Evolutionary conservation across 1,140 invertebrate genomes (phyloP).

Genomic region (Diabrotica virgifera): DNA sequence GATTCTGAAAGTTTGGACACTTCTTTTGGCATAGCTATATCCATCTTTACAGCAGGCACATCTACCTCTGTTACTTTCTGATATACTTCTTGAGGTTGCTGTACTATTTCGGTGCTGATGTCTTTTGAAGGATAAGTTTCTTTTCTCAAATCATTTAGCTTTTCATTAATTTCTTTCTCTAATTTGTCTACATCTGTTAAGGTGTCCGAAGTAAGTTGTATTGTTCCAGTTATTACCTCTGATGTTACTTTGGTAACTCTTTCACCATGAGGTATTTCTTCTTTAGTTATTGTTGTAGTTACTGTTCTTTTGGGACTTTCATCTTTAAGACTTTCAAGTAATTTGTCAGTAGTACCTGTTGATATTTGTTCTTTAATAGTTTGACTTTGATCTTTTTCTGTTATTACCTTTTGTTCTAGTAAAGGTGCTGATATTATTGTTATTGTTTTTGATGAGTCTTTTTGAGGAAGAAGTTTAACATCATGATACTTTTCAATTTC

Average conservation of each 20-base stretch:
- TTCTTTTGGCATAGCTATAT: too few relatives aligned
- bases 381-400: neutral
- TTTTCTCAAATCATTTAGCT: conserved; percentile 14
- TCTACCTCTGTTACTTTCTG: too few relatives aligned
- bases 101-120: too few relatives aligned
- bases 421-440: neutral
- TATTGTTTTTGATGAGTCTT: neutral
- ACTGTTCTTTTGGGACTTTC: conserved; percentile 11
- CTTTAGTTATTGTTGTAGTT: conserved; percentile 5
- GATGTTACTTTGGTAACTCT: conserved; percentile 1
- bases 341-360: neutral
- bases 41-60: too few relatives aligned
- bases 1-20: too few relatives aligned
- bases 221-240: conserved; percentile 7
- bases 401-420: neutral
- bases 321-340: neutral
- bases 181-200: conserved; percentile 2
- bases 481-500: conserved; percentile 28
- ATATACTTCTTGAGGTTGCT: too few relatives aligned
- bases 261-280: conserved; percentile 8
- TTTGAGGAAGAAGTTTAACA: neutral
- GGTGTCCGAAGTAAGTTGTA: neutral
- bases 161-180: conserved; percentile 9
- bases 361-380: neutral
- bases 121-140: conserved; percentile 6